phyloP scores from a whole-genome alignment of 2,113 vertebrate species.

The Alethe castanea region DNA sequence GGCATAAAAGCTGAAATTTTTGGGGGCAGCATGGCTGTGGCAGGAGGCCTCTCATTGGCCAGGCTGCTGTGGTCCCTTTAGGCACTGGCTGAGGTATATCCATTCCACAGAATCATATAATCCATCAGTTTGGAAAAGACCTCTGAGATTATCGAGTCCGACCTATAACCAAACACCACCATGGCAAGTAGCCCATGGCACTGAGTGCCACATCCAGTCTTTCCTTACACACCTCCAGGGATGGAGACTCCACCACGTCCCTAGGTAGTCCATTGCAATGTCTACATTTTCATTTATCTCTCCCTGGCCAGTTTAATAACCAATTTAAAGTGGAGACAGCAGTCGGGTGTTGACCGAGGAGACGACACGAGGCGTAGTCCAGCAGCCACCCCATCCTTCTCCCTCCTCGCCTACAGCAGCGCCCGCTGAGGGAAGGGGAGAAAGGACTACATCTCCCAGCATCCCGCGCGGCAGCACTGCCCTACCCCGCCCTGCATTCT shows the following conservation, averaged over 20 bases:
- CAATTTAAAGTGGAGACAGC: too few relatives aligned
- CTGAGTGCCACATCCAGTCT: not conserved
- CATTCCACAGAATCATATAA: not conserved
- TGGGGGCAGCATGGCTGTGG: accelerated
- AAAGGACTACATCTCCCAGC: not conserved
- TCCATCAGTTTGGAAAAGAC: not conserved
- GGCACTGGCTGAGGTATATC: not conserved
- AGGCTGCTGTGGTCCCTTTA: not conserved
- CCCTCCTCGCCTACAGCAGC: not conserved
- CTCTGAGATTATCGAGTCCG: not conserved
- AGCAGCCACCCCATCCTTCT: accelerated
- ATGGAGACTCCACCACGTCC: not conserved
- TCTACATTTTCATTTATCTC: not conserved
- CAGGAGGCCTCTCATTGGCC: too few relatives aligned
- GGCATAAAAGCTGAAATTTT: not conserved
- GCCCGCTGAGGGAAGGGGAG: accelerated
- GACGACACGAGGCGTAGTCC: accelerated
- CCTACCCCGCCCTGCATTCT: not conserved
- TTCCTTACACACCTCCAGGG: not conserved
- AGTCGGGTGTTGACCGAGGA: accelerated
- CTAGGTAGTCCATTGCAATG: not conserved
- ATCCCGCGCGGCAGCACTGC: accelerated
- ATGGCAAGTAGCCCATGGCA: not conserved
- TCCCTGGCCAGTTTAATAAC: not conserved
- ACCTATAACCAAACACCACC: not conserved